phyloP scores from a whole-genome alignment of 2,888 invertebrate genomes.

The Cheilosia grossa region DNA sequence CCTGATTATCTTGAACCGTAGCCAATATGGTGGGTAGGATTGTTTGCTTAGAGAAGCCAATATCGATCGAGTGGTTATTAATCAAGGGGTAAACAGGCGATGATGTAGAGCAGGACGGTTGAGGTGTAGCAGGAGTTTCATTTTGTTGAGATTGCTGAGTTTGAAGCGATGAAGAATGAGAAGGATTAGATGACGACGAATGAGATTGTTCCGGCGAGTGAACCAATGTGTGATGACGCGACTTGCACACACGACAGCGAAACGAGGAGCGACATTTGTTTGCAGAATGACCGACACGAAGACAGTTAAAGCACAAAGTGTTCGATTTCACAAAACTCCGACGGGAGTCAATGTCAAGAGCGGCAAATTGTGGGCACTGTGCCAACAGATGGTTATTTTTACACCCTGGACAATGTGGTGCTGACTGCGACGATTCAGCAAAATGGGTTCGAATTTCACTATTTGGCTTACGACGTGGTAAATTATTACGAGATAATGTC shows the following conservation, averaged over 20 bases:
- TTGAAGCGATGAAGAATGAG: not conserved
- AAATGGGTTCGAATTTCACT: not conserved
- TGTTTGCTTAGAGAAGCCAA: slow-evolving; percentile 4
- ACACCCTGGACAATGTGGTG: not conserved
- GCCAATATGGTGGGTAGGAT: slow-evolving; percentile 18
- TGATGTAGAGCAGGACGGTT: not conserved
- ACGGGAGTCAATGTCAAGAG: not conserved
- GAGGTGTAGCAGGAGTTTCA: not conserved
- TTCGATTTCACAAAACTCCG: not conserved
- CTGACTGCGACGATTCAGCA: not conserved
- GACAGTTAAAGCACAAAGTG: no score
- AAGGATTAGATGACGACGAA: not conserved
- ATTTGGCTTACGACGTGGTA: not conserved
- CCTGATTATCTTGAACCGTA: slow-evolving; percentile 28
- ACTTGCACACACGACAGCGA: not conserved
- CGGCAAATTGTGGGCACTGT: not conserved
- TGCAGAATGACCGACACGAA: no score
- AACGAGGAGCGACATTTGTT: no score
- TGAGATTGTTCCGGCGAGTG: not conserved
- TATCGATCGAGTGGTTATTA: slow-evolving; percentile 8
- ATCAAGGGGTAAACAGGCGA: not conserved
- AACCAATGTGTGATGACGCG: not conserved
- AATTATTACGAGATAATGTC: not conserved
- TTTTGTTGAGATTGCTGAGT: not conserved
- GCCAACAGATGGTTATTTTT: not conserved